A percentile compares a stretch with the other conserved stretches of the same genome.
phyloP scores from a whole-genome alignment of 2,888 invertebrate species.

The Aspidapion aeneum region DNA sequence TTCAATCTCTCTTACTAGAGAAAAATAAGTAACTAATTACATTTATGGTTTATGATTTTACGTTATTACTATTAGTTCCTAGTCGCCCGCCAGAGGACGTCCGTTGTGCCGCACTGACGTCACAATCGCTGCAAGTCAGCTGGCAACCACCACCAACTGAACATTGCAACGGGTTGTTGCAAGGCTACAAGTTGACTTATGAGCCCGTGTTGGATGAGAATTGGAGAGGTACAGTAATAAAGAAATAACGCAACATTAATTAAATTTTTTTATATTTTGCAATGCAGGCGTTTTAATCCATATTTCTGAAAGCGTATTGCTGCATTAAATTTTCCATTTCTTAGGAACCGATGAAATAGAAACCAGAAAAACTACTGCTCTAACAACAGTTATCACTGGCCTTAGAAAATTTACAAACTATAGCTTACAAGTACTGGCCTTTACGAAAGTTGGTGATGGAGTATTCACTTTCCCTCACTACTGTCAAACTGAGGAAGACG shows the following conservation, averaged over 20 bases:
- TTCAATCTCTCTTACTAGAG: no score
- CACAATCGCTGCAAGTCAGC: slow-evolving; percentile 72
- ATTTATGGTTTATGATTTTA: no score
- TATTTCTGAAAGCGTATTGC: no score
- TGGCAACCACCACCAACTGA: slow-evolving; percentile 76
- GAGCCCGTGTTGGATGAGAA: slow-evolving; percentile 61
- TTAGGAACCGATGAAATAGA: slow-evolving; percentile 54
- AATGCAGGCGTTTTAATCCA: no score
- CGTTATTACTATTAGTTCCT: slow-evolving; percentile 69
- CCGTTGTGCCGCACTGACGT: slow-evolving; percentile 68
- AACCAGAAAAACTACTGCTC: slow-evolving; percentile 63
- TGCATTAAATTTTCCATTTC: no score
- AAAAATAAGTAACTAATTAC: no score
- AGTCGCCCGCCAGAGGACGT: slow-evolving; percentile 76
- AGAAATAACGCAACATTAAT: no score
- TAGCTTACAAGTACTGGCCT: slow-evolving; percentile 75
- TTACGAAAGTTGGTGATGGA: slow-evolving; percentile 76
- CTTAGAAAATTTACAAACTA: slow-evolving; percentile 77
- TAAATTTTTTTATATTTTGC: background rate
- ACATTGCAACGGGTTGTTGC: slow-evolving; percentile 71
- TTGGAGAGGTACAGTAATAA: slow-evolving; percentile 44
- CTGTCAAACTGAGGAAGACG: slow-evolving; percentile 77
- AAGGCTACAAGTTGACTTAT: slow-evolving; percentile 70
- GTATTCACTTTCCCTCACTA: slow-evolving; percentile 62
- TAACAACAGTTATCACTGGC: slow-evolving; percentile 66